Evolutionary conservation across 2,888 invertebrate genomes (phyloP).

Genomic region (Mimas tiliae): DNA sequence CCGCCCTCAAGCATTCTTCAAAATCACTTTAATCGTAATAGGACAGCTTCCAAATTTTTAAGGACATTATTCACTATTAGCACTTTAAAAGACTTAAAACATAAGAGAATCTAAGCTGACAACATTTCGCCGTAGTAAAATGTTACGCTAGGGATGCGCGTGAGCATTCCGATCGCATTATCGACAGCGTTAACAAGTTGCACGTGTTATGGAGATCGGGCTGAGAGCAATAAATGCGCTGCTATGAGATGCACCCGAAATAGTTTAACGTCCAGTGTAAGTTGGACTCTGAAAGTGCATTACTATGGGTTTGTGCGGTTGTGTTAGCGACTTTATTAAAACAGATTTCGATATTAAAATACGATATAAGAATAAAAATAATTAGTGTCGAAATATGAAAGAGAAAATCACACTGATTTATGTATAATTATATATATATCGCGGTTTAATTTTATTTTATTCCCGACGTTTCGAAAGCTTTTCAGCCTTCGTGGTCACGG

Average conservation of each 20-base stretch:
- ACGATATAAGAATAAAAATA: too few relatives aligned
- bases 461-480: too few relatives aligned
- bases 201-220: slow-evolving; percentile 52
- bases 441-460: too few relatives aligned
- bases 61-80: not conserved
- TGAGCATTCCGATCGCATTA: slow-evolving; percentile 48
- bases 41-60: too few relatives aligned
- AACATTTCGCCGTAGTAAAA: slow-evolving; percentile 15
- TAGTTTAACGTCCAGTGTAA: slow-evolving; percentile 34
- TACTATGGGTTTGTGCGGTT: not conserved
- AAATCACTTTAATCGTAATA: not conserved
- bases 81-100: not conserved
- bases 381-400: too few relatives aligned
- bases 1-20: not conserved
- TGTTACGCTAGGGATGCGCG: slow-evolving; percentile 32
- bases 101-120: not conserved
- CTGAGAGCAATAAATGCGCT: slow-evolving; percentile 45
- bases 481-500: too few relatives aligned
- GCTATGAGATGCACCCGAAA: slow-evolving; percentile 48
- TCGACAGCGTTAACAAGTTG: slow-evolving; percentile 53
- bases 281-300: slow-evolving; percentile 16
- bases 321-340: not conserved
- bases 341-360: too few relatives aligned
- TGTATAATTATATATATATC: too few relatives aligned
- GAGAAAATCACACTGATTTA: too few relatives aligned